Evolutionary conservation across 2,113 vertebrate species (phyloP), one percentile per base, ranked within the genome.

Genomic region (Plestiodon gilberti): DNA sequence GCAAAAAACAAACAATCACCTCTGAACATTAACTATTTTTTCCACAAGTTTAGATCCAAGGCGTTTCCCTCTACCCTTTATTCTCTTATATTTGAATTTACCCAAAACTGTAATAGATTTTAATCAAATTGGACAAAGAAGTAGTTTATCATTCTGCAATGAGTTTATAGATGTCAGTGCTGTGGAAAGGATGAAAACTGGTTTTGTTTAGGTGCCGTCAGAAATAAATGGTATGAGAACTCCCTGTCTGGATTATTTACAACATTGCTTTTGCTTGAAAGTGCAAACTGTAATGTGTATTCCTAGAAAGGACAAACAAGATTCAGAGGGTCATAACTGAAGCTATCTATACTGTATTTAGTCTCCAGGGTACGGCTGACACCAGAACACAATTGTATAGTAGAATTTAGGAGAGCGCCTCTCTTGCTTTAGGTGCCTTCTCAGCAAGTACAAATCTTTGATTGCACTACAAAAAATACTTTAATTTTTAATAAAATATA

Each of bases 401-500:
- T 87, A 61, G 88, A 84, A 87, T 90, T 88, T 82, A 89, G 64
- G 77, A 88, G 61, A 77, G 83, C 83, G 25, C 77, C 35, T 90
- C 85, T 84, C n/a, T 23, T 87, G 3, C 87, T 89, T 89, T 75
- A 88, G 85, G 85, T 87, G 78, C 82, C 81, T 77, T 88, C 92
- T 90, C 88, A 87, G 89, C 61, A 92, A 90, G 90, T 92, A 93
- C 89, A 94, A 93, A 94, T 62, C 35, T 59, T 89, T 92, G 79
- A 74, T 83, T 88, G 80, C 9, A 61, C 83, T 95, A 94, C 86
- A 89, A 94, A 95, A 95, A 93, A 93, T 90, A 95, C 77, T 89
- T 88, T 84, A 52, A 57, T 92, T 89, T 88, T 23, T 93, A 94
- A 77, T 86, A 95, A 95, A 95, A 94, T 92, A 94, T 52, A 94